A percentile compares a stretch with the other conserved stretches of the same genome.
Evolutionary conservation across 2,797 vertebrate species (phyloP).

Genomic region (Tenualosa thibaudeaui): DNA sequence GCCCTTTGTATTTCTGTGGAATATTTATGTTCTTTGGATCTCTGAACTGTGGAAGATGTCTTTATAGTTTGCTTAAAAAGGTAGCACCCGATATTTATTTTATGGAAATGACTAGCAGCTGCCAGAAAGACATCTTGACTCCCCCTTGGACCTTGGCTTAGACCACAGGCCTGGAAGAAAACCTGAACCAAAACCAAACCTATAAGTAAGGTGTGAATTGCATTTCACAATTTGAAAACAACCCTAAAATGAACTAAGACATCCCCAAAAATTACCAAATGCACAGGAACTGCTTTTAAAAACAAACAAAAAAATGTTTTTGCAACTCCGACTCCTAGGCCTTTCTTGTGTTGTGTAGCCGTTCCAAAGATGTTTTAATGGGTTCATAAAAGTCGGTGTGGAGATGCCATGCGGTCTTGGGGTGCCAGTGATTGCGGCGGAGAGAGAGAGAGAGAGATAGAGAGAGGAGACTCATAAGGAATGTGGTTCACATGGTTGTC

Average conservation of each 20-base stretch:
- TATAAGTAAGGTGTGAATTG: neutral
- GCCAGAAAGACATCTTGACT: neutral
- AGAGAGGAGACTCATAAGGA: slow-evolving; percentile 33
- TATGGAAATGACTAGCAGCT: neutral
- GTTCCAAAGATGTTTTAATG: no score
- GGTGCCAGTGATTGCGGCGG: neutral
- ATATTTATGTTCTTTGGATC: neutral
- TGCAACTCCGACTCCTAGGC: no score
- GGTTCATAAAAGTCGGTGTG: neutral
- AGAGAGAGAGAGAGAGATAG: neutral
- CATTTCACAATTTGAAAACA: neutral
- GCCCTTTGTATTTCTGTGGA: neutral
- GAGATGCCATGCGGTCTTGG: neutral
- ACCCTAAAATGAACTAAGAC: no score
- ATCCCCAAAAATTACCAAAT: no score
- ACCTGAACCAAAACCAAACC: neutral
- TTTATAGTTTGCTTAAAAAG: neutral
- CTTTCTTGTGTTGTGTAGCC: no score
- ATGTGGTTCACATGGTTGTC: slow-evolving; percentile 51
- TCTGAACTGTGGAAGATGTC: neutral
- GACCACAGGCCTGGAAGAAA: neutral
- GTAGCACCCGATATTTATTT: neutral
- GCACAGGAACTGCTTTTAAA: no score
- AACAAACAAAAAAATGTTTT: no score
- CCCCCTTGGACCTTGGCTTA: neutral